Evolutionary conservation across 2,888 invertebrate species (phyloP), one percentile per base, ranked within the genome.

Genomic region (Syritta pipiens): DNA sequence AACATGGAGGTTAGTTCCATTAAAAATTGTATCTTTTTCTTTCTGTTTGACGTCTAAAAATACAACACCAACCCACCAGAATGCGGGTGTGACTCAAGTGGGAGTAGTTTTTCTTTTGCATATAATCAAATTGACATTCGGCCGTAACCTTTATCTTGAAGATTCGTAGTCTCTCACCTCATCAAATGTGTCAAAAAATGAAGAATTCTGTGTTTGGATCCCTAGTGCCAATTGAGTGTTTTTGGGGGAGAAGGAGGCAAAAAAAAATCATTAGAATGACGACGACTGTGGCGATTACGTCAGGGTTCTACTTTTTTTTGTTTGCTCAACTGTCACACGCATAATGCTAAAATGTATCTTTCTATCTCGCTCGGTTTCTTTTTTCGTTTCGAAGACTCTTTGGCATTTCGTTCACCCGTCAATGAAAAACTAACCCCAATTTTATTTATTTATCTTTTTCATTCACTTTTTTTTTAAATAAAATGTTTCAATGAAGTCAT

Each of bases 41-140:
- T 68, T 51, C 37, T 67, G n/a, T 74, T 63, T 69, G 69, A 76
- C 62, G 48, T 37, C 10, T 10, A 53, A 65, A 65, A 72, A 77
- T 60, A 76, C 71, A 71, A 37, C 26, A 71, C 24, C 35, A 24
- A 68, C 60, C 48, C 55, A 51, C 40, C 57, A 60, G 72, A 72
- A 65, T 72, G 65, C 72, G 77, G 77, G 65, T 77, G 72, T 77
- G 77, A 77, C 65, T 77, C 71, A 65, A 65, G 63, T 53, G 30
- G 32, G 37, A 57, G 51, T 22, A 37, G 26, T 42, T 20, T 40
- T 49, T 32, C 4, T 63, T 71, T 76, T 71, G 63, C 72, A 65
- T 44, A 71, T 72, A 77, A 72, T 71, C 72, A 77, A 60, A 60
- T 32, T 72, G 77, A 63, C 77, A 77, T 72, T 60, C 67, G 77